phyloP scores from a whole-genome alignment of 1,140 invertebrate species.

The Bacillus rossius region DNA sequence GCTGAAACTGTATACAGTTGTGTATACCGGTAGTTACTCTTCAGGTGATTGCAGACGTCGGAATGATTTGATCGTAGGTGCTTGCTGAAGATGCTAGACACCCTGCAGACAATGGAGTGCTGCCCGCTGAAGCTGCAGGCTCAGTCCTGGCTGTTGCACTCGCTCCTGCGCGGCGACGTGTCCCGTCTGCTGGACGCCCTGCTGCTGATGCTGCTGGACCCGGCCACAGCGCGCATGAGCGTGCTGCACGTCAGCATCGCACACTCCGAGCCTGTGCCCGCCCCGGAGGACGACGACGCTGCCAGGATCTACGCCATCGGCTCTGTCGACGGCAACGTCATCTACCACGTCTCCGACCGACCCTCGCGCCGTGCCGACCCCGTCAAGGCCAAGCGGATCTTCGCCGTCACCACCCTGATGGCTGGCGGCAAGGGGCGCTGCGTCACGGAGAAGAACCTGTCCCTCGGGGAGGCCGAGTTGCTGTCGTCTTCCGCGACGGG shows the following conservation, averaged over 20 bases:
- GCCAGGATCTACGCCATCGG: conserved; percentile 81
- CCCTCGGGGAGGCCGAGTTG: conserved; percentile 47
- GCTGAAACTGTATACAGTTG: too few relatives aligned
- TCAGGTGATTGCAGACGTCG: too few relatives aligned
- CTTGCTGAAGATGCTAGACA: conserved; percentile 50
- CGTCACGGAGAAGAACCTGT: conserved; percentile 46
- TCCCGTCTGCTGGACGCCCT: conserved; percentile 73
- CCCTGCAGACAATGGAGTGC: conserved; percentile 60
- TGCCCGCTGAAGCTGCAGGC: conserved; percentile 63
- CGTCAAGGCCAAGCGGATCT: conserved; percentile 36
- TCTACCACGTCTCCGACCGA: conserved; percentile 65
- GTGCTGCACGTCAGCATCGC: conserved; percentile 78
- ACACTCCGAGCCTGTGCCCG: conserved; percentile 49
- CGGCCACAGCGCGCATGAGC: conserved; percentile 78
- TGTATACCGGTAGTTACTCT: too few relatives aligned
- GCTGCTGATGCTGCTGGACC: conserved; percentile 69
- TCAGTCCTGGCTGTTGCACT: conserved; percentile 66
- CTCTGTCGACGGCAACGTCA: conserved; percentile 78
- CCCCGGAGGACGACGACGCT: conserved; percentile 25
- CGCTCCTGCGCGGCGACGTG: conserved; percentile 70
- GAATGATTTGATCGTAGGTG: too few relatives aligned
- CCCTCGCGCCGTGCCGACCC: background rate
- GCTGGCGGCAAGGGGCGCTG: conserved; percentile 41
- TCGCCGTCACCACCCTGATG: conserved; percentile 44
- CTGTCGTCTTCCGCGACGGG: conserved; percentile 46